phyloP scores from a whole-genome alignment of 2,797 vertebrate genomes.

The Gallinago nigripennis region DNA sequence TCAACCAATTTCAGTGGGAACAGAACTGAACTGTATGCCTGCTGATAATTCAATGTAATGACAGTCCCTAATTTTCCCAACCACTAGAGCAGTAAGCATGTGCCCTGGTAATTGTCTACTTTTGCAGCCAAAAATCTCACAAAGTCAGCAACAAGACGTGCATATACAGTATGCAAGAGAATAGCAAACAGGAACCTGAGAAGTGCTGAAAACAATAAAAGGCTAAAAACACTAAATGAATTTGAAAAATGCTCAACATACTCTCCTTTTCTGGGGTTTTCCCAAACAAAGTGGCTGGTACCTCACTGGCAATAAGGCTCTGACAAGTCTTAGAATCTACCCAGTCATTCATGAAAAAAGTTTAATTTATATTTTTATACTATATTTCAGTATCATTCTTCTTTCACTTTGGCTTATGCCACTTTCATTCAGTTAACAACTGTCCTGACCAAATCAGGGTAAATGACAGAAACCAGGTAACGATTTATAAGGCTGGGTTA shows the following conservation, averaged over 20 bases:
- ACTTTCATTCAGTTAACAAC: conserved; percentile 1
- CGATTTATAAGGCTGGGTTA: conserved; percentile 42
- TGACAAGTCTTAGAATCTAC: not conserved
- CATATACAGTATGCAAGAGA: not conserved
- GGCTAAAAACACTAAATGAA: not conserved
- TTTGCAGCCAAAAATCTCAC: conserved; percentile 17
- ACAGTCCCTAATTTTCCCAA: conserved; percentile 42
- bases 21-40: conserved; percentile 12
- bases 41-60: conserved; percentile 34
- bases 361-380: conserved; percentile 32
- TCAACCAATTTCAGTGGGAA: not conserved
- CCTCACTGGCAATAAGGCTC: not conserved
- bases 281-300: not conserved
- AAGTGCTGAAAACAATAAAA: not conserved
- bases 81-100: conserved; percentile 35
- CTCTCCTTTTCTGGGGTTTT: not conserved
- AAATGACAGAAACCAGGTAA: conserved; percentile 56
- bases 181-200: not conserved
- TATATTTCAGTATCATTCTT: not conserved
- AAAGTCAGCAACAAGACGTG: not conserved
- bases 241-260: not conserved
- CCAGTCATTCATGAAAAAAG: not conserved
- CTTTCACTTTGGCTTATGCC: not conserved
- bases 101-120: conserved; percentile 17
- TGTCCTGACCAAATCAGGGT: conserved; percentile 45